Percentiles rank a stretch among this genome's conserved stretches.
phyloP scores from a whole-genome alignment of 2,797 vertebrate species.

The Australoheros facetus region DNA sequence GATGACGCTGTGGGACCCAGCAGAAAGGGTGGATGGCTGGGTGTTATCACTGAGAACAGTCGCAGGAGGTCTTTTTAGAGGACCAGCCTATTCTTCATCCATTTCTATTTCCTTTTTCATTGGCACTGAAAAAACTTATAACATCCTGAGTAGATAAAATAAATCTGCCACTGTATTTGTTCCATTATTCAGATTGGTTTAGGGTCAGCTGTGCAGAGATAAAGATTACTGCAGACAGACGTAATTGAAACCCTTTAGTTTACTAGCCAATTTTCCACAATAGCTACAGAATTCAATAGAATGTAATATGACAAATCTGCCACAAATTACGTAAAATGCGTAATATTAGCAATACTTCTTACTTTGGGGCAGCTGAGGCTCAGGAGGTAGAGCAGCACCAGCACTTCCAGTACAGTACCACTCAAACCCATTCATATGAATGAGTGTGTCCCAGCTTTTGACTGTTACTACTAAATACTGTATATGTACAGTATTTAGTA shows the following conservation, averaged over 20 bases:
- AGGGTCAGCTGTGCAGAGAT: background rate
- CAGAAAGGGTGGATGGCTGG: background rate
- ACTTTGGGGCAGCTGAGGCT: no score
- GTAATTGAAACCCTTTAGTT: background rate
- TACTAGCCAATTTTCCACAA: background rate
- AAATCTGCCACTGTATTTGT: accelerated
- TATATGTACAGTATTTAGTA: no score
- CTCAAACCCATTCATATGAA: no score
- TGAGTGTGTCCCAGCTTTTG: no score
- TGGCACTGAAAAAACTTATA: background rate
- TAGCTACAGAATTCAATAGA: background rate
- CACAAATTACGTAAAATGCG: no score
- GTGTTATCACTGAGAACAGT: conserved; percentile 3
- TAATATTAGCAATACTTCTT: no score
- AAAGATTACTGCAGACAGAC: background rate
- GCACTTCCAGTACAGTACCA: background rate
- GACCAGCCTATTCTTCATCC: background rate
- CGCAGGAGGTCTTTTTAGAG: background rate
- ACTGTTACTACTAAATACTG: no score
- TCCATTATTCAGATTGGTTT: background rate
- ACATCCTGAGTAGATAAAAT: background rate
- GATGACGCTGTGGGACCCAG: conserved; percentile 23
- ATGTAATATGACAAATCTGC: background rate
- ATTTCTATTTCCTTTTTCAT: accelerated
- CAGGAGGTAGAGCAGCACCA: background rate